Base-by-base conservation (phyloP, 1,140 invertebrate species). In the Battus philenor region DNA sequence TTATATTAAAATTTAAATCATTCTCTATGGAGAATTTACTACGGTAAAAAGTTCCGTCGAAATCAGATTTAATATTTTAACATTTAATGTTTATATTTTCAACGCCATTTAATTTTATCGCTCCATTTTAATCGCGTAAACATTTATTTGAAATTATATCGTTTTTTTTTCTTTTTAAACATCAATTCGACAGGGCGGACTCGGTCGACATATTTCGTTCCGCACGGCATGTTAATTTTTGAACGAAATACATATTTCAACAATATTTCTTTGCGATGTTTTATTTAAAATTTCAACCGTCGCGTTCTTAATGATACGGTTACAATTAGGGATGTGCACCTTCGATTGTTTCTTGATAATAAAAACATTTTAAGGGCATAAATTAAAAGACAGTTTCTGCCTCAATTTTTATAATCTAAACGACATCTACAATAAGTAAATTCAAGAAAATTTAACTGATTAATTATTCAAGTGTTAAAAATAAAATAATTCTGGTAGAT, bases 91-190 rank as follows among this genome's bases (percentile, higher is more conserved):
- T 9, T 8, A 24, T 15, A 10, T 27, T 41, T 41, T 27, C 13
- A 41, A 12, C 26, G 38, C 26, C 9, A 41, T 41, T 41, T 41
- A 26, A 12, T 41, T 41, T 39, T 41, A 41, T 41, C 38, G 24
- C 9, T 41, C 26, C 13, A 41, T 41, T 41, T 41, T 18, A 29
- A 41, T 41, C 26, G 24, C 24, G 26, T 29, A 39, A 39, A 39
- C 12, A 18, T 29, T 41, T 41, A 41, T 41, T 1, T 15, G 26
- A 13, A 41, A 29, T 36, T 36, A 36, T 36, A 18, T 41, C 6
- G 15, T 41, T 41, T 41, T 41, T 39, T 12, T n/a, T n/a, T n/a
- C n/a, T n/a, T 39, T 15, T 29, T 27, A 27, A 27, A 41, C 38
- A 16, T 41, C 24, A 26, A 41, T 41, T 41, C 38, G 38, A 41